Evolutionary conservation across 2,888 invertebrate genomes (phyloP), one percentile per base, ranked within the genome.

Genomic region (Quadroppia sp.): DNA sequence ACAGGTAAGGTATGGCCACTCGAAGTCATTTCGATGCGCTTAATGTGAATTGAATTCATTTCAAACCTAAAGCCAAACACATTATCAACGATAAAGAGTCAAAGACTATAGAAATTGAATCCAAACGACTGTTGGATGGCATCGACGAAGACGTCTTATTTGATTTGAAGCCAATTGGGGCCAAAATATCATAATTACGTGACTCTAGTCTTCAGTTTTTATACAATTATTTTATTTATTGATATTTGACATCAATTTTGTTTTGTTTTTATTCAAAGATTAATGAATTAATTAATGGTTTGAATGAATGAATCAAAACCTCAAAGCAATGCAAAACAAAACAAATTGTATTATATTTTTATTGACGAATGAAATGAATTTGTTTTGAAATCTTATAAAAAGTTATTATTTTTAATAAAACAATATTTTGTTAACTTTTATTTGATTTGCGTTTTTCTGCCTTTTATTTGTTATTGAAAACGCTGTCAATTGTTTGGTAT

Each of bases 1-100:
- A 64, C 71, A 71, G 78, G 78, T 77, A 73, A 74, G 74, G 53
- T 42, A 72, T 36, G 30, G 7, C 23, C 40, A 25, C 4, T 23
- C 1, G 4, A 36, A 15, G n/a, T 36, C n/a, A 36, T 40, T 42
- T 15, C 20, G 32, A 17, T 71, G 45, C 3, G 30, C 1, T n/a
- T 61, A 64, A 30, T 61, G 17, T 20, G 30, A 17, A 11, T n/a
- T 30, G 11, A 13, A n/a, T 61, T 32, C n/a, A n/a, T n/a, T n/a
- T n/a, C 3, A 20, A 73, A 50, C 13, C 32, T 4, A 28, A 25
- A 74, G 42, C 36, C 73, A 69, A 73, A 71, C 45, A 32, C 6
- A 72, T 7, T 30, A 17, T n/a, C 7, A 20, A 30, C 2, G 50
- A 64, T 9, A 64, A 23, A 13, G 48, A 73, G 1, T 23, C 69